Percentiles rank a stretch among this genome's conserved stretches.
phyloP scores from a whole-genome alignment of 1,140 invertebrate genomes.

The Glossosoma conforme region DNA sequence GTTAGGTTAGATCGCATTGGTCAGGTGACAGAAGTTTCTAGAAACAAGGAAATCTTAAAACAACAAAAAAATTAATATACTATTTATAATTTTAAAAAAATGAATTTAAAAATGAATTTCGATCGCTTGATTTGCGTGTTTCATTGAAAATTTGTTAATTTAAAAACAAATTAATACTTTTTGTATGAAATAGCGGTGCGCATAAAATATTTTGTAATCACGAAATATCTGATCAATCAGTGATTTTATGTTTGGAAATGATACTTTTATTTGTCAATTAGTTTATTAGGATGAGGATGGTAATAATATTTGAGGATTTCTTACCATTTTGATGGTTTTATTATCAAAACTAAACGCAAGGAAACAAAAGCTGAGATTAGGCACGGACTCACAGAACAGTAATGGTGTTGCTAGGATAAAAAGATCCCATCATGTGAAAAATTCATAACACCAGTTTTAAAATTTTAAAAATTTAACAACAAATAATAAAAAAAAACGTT shows the following conservation, averaged over 20 bases:
- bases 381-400: too few relatives aligned
- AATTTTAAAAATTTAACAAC: too few relatives aligned
- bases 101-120: not conserved
- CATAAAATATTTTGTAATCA: not conserved
- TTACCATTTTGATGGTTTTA: constrained; percentile 6
- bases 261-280: not conserved
- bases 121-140: not conserved
- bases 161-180: not conserved
- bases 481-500: too few relatives aligned
- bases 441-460: too few relatives aligned
- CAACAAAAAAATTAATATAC: not conserved
- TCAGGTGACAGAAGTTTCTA: constrained; percentile 25
- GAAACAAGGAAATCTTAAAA: not conserved
- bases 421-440: too few relatives aligned
- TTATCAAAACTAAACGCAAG: not conserved
- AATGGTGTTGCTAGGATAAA: too few relatives aligned
- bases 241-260: too few relatives aligned
- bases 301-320: constrained; percentile 1
- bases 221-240: not conserved
- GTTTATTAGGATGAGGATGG: not conserved
- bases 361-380: too few relatives aligned
- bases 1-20: constrained; percentile 13
- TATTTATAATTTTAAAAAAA: not conserved
- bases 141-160: not conserved
- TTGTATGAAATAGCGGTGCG: not conserved